Conservation (phyloP, 2,113 vertebrate species). For the Cyphomyrus discorhynchus region DNA sequence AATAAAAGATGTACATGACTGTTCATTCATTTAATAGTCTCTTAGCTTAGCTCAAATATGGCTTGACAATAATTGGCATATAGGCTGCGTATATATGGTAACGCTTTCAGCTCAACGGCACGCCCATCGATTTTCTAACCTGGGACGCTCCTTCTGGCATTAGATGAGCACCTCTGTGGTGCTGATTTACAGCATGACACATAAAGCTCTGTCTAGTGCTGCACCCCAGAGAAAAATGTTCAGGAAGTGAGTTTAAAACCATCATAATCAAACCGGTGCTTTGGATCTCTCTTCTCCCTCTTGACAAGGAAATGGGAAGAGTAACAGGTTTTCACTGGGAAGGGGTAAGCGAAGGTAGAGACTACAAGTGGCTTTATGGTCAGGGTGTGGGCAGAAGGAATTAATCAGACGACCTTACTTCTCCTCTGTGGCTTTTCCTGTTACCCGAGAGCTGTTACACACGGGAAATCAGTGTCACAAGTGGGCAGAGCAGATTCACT, state of each 20-base stretch:
- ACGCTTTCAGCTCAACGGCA: background rate
- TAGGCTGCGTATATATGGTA: background rate
- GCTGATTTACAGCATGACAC: background rate
- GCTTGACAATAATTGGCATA: background rate
- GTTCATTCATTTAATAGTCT: background rate
- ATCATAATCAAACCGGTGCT: background rate
- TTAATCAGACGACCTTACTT: background rate
- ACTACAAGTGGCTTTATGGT: background rate
- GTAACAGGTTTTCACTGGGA: conserved; percentile 11
- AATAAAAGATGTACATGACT: background rate
- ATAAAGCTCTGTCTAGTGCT: background rate
- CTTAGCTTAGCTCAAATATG: background rate
- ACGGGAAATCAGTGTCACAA: background rate
- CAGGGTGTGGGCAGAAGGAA: background rate
- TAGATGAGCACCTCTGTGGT: background rate
- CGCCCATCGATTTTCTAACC: background rate
- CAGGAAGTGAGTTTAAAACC: background rate
- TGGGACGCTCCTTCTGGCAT: background rate
- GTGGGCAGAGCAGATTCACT: background rate
- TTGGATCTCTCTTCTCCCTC: background rate
- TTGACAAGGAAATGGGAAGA: background rate
- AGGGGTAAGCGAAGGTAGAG: background rate
- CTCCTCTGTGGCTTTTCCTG: background rate
- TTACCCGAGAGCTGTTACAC: background rate
- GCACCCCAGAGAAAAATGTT: background rate